These are phyloP conservation scores for Unio delphinus DNA, from an alignment of 2,888 invertebrate species.

Conservation along the genomic window DNA sequence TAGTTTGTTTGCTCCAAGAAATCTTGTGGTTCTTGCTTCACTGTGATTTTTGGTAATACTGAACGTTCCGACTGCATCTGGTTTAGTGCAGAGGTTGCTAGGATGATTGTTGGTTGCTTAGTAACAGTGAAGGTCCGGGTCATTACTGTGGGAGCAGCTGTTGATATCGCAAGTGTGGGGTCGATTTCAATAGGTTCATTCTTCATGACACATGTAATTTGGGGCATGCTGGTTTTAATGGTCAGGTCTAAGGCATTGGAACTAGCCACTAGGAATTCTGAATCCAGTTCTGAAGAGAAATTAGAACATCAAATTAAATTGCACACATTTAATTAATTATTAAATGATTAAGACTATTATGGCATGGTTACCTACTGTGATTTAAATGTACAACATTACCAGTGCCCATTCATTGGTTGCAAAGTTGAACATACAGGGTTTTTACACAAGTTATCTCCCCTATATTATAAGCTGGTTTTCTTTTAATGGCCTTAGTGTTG, in stretches of 20 bases:
- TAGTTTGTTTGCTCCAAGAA: slow-evolving; percentile 47
- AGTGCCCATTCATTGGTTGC: no score
- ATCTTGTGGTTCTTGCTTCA: slow-evolving; percentile 78
- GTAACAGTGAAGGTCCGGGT: slow-evolving; percentile 41
- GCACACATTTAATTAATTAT: no score
- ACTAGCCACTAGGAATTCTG: slow-evolving; percentile 87
- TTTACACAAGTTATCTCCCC: no score
- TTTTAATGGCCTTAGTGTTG: no score
- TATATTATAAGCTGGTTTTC: no score
- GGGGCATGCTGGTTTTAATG: slow-evolving; percentile 67
- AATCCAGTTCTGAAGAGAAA: slow-evolving; percentile 82
- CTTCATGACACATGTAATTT: slow-evolving; percentile 60
- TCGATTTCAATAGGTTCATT: slow-evolving; percentile 51
- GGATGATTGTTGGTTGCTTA: slow-evolving; percentile 72
- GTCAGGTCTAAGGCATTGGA: slow-evolving; percentile 76
- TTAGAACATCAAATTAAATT: not conserved
- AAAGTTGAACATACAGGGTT: no score
- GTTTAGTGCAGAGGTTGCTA: slow-evolving; percentile 56
- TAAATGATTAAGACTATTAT: no score
- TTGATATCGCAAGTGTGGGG: slow-evolving; percentile 41
- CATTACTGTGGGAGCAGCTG: slow-evolving; percentile 35
- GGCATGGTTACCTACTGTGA: no score
- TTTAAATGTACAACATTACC: no score
- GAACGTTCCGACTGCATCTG: slow-evolving; percentile 29
- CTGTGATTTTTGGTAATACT: slow-evolving; percentile 78